These are phyloP conservation scores for Odocoileus hemionus DNA, from an alignment of 2,113 vertebrate genomes.

Conservation along the genomic window DNA sequence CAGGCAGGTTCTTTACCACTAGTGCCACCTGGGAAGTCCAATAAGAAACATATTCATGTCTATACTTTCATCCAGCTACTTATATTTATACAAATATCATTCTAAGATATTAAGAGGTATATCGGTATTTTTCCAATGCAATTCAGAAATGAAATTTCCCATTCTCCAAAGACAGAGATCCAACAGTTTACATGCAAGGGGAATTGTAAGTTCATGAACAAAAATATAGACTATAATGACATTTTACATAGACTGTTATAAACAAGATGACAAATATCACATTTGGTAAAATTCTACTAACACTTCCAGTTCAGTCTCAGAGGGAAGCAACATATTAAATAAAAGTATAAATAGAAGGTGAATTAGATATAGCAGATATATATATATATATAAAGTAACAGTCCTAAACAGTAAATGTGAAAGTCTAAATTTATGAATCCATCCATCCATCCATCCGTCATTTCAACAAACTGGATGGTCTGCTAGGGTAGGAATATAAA, in stretches of 20 bases:
- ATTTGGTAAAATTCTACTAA: slow-evolving; percentile 29
- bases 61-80: background rate
- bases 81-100: background rate
- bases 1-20: background rate
- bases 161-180: background rate
- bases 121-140: background rate
- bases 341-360: slow-evolving; percentile 19
- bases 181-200: background rate
- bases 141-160: background rate
- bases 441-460: background rate
- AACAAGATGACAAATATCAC: slow-evolving; percentile 24
- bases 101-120: background rate
- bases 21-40: background rate
- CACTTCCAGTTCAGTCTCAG: background rate
- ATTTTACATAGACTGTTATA: slow-evolving; percentile 27
- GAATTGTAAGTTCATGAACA: slow-evolving; percentile 38
- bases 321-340: slow-evolving; percentile 31
- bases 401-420: background rate
- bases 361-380: background rate
- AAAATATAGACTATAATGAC: slow-evolving; percentile 13
- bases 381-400: background rate
- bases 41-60: background rate
- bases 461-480: background rate
- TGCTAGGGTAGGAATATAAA: background rate
- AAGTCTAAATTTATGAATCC: background rate